A percentile compares a stretch with the other conserved stretches of the same genome.
phyloP scores from a whole-genome alignment of 2,888 invertebrate genomes.

The Sesia bembeciformis region DNA sequence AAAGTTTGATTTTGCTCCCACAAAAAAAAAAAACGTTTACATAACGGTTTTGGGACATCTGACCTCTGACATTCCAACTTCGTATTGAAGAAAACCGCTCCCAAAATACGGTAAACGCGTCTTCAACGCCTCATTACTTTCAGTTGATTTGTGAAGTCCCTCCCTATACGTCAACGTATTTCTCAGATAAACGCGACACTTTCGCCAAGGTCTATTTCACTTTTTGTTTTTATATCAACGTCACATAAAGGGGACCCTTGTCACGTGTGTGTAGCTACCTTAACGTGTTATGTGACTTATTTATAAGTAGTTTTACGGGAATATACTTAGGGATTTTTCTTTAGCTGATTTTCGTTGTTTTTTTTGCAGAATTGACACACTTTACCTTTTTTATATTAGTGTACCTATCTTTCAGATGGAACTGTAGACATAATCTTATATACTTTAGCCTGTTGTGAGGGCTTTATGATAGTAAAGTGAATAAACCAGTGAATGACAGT shows the following conservation, averaged over 20 bases:
- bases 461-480: too few species aligned
- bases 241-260: not conserved
- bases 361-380: not conserved
- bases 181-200: not conserved
- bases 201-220: not conserved
- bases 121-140: not conserved
- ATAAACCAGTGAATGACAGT: too few species aligned
- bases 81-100: too few species aligned
- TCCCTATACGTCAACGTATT: not conserved
- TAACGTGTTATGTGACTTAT: not conserved
- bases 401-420: too few species aligned
- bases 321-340: not conserved
- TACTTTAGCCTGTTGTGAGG: too few species aligned
- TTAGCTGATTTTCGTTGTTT: not conserved
- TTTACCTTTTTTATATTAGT: not conserved
- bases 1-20: too few species aligned
- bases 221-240: not conserved
- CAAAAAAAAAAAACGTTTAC: too few species aligned
- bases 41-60: too few species aligned
- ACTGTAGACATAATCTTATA: too few species aligned
- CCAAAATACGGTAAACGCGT: too few species aligned
- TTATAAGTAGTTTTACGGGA: not conserved
- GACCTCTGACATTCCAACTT: too few species aligned
- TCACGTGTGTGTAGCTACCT: not conserved
- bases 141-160: not conserved